A percentile compares a stretch with the other conserved stretches of the same genome.
These are phyloP conservation scores for Mythimna albipuncta DNA, from an alignment of 2,888 invertebrate genomes.

Conservation along the genomic window DNA sequence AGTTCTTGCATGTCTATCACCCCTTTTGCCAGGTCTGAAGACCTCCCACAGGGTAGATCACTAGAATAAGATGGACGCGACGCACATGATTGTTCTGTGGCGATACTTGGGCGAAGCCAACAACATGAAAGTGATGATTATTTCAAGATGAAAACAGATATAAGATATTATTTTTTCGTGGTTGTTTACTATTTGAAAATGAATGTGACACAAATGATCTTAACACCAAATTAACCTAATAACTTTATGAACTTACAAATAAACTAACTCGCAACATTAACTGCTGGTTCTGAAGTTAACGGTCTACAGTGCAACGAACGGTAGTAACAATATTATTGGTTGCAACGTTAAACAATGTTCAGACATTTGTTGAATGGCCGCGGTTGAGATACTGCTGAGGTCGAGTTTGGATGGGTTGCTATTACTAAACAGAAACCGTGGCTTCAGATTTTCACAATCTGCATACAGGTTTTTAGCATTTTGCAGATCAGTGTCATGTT, in stretches of 20 bases:
- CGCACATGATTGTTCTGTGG: too few relatives aligned
- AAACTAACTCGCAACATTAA: neutral
- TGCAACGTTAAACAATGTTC: constrained; percentile 5
- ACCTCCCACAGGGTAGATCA: too few relatives aligned
- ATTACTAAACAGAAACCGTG: neutral
- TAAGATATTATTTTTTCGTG: too few relatives aligned
- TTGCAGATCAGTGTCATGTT: too few relatives aligned
- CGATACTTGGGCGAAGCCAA: too few relatives aligned
- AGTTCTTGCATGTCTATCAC: too few relatives aligned
- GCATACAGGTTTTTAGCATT: too few relatives aligned
- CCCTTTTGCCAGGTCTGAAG: too few relatives aligned
- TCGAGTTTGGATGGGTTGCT: neutral
- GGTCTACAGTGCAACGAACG: constrained; percentile 25
- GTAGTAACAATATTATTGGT: constrained; percentile 24
- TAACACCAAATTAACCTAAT: neutral
- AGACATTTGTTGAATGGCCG: constrained; percentile 3
- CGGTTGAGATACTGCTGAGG: neutral
- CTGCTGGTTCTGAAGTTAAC: constrained; percentile 19
- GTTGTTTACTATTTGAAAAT: neutral
- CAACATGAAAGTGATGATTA: neutral
- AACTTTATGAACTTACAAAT: neutral
- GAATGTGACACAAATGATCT: neutral
- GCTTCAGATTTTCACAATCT: neutral
- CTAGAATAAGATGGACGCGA: too few relatives aligned
- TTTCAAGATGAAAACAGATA: too few relatives aligned